These are phyloP conservation scores for Ceratina calcarata DNA, from an alignment of 1,140 invertebrate genomes.

Conservation along the genomic window DNA sequence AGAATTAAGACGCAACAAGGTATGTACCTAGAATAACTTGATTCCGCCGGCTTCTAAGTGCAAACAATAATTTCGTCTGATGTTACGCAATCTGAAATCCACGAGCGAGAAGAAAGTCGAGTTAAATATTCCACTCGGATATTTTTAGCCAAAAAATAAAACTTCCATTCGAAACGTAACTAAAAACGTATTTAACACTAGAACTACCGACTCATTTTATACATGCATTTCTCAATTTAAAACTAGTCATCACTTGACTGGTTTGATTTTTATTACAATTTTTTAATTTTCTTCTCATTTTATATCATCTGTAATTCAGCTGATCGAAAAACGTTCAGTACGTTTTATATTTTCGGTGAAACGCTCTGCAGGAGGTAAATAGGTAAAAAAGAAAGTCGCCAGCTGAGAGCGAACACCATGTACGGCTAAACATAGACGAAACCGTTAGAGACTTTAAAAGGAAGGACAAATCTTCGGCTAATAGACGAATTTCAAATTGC, in stretches of 20 bases:
- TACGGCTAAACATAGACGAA: not conserved
- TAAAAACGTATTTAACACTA: too few relatives aligned
- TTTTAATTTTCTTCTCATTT: too few relatives aligned
- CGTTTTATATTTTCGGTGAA: conserved; percentile 1
- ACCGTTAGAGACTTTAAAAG: not conserved
- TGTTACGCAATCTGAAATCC: conserved; percentile 18
- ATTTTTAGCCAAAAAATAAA: conserved; percentile 1
- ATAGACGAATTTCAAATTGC: too few relatives aligned
- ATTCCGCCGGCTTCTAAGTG: not conserved
- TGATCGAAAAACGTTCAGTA: not conserved
- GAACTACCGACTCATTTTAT: too few relatives aligned
- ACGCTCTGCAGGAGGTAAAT: too few relatives aligned
- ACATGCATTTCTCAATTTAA: not conserved
- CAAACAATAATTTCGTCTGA: conserved; percentile 2
- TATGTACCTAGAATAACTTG: not conserved
- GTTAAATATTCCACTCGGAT: conserved; percentile 1
- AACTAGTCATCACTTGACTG: too few relatives aligned
- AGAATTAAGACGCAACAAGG: conserved; percentile 14
- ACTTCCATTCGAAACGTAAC: not conserved
- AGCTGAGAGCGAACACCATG: too few relatives aligned
- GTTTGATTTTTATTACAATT: too few relatives aligned
- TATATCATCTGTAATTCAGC: not conserved
- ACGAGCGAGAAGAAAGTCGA: not conserved
- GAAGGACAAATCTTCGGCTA: too few relatives aligned
- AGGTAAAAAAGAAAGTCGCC: conserved; percentile 7